Evolutionary conservation across 1,140 invertebrate genomes (phyloP), one percentile per base, ranked within the genome.

Genomic region (Dysdera silvatica): DNA sequence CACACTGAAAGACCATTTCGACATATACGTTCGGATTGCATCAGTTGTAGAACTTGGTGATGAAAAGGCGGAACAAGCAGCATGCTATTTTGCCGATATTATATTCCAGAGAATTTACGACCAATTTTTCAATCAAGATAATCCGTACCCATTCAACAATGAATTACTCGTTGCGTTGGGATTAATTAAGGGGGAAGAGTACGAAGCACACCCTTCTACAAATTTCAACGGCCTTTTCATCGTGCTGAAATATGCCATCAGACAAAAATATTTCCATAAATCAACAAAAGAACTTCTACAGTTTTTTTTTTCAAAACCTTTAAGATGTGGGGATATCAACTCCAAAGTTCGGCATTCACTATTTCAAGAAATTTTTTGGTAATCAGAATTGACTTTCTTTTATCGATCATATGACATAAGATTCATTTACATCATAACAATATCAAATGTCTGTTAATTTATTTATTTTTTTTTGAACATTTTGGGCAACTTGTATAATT

Each of bases 131-230:
- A 4, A 31, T 23, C 40, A n/a, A 28, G 23, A 35, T n/a, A 16
- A 52, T 33, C 71, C 79, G 35, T 76, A 80, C 0, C 68, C 76
- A 35, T 76, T 87, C 3, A 81, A 82, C 60, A 88, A 89, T 71
- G 76, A 77, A 53, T 72, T 87, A 23, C 74, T 88, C 3, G 81
- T 86, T 14, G 78, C 82, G 70, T 73, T 88, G 56, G 85, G 84
- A 26, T 75, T 89, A 18, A 76, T 89, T 41, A 88, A 87, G 74
- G 83, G 70, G 37, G 75, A 79, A 71, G 73, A 78, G 51, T 76
- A 75, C 58, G 71, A 73, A n/a, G 69, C 70, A 49, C 69, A 67
- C 18, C 68, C 73, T 16, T 68, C 68, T 20, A 69, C 54, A 41
- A 71, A 77, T 53, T 68, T 77, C 5, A 70, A 63, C 26, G 77